Base-by-base conservation (phyloP, 2,113 vertebrate genomes). In the human region DNA sequence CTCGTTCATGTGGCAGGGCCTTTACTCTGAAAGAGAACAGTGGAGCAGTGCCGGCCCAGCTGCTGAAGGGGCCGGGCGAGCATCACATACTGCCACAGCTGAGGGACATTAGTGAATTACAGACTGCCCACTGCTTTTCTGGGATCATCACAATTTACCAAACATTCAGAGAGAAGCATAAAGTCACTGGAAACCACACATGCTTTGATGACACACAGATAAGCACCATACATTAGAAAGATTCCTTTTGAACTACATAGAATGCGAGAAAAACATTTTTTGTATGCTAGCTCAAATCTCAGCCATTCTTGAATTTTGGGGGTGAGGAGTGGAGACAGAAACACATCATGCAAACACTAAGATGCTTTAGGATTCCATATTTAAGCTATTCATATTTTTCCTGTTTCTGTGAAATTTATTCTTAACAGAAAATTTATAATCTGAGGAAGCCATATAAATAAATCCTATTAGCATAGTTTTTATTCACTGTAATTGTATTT, bases 121-220 rank as follows among this genome's bases (percentile, higher is more conserved):
- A 92, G 72, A 89, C 86, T 96, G 85, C 94, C 97, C 93, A 55
- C 93, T 97, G 97, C 97, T 97, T 97, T 97, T 93, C 73, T 89
- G 92, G 90, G 61, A 73, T 87, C 43, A 1, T 66, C 81, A 94
- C 80, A 25, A 81, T 43, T 96, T 97, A 43, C 94, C 90, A 75
- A 48, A 94, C 89, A 43, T 93, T 70, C 32, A 79, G 17, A 11
- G 91, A 95, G 50, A 94, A 82, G 35, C 68, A 13, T 18, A 0
- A 10, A 83, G 82, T 83, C 32, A 22, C 84, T 76, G 75, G 91
- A 86, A 96, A 93, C 55, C 79, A 18, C 22, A 38, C 68, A 20
- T 50, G 16, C 43, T 81, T 57, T 80, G 32, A 73, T 86, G 48
- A 38, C 45, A 40, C 52, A 52, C 20, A 79, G 57, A 89, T 43